These are phyloP conservation scores for Anabacerthia variegaticeps DNA, from an alignment of 2,797 vertebrate genomes.

Conservation along the genomic window DNA sequence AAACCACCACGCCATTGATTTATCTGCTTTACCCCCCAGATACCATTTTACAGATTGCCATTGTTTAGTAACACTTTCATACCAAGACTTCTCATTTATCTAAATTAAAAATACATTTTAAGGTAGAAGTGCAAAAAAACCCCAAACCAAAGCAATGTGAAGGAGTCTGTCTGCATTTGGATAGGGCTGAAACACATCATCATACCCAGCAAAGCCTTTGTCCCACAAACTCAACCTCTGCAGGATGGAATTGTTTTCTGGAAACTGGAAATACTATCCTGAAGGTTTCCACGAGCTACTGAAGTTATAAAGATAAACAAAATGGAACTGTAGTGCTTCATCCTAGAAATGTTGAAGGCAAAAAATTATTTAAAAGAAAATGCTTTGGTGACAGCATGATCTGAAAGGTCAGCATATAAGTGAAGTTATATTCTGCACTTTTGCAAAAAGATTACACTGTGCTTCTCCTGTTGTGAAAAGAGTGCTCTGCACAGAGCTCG, in stretches of 20 bases:
- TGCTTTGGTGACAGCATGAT: background rate
- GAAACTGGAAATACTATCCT: background rate
- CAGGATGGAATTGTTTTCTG: background rate
- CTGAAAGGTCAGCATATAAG: background rate
- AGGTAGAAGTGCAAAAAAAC: background rate
- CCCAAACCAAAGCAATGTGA: background rate
- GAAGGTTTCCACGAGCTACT: background rate
- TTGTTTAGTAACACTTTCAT: background rate
- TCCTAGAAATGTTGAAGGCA: background rate
- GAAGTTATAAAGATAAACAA: background rate
- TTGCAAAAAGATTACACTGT: background rate
- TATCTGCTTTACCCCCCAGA: background rate
- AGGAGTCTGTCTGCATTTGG: background rate
- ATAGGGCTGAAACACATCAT: background rate
- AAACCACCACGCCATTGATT: background rate
- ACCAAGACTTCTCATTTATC: background rate
- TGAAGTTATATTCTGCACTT: background rate
- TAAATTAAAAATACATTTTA: constrained; percentile 25
- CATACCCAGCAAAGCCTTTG: background rate
- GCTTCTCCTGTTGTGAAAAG: background rate
- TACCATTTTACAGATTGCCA: background rate
- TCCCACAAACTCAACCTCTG: background rate
- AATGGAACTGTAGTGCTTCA: background rate
- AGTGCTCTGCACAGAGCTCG: background rate
- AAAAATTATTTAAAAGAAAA: background rate